These are phyloP conservation scores for Chondrilla cf. caribensis DNA, from an alignment of 37 sponge, comb jelly and placozoan species.

Conservation along the genomic window DNA sequence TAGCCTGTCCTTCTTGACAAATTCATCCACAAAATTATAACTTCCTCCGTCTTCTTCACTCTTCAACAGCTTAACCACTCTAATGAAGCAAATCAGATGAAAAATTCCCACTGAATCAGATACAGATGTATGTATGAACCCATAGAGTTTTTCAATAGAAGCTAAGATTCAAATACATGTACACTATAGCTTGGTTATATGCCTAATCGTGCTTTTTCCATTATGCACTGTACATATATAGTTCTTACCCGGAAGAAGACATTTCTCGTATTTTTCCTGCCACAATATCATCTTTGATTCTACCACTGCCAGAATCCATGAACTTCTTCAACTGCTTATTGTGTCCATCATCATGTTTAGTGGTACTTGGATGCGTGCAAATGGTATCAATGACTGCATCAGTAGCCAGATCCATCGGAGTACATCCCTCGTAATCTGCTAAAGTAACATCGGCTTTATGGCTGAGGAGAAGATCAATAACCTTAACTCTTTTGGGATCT, in stretches of 20 bases:
- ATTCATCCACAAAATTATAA: background rate
- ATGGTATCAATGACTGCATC: background rate
- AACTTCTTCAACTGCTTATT: conserved; percentile 4
- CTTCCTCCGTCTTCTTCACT: background rate
- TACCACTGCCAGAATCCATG: background rate
- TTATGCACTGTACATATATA: no score
- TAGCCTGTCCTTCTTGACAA: background rate
- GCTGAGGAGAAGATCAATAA: background rate
- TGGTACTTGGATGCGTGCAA: background rate
- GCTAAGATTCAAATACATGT: background rate
- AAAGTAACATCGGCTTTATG: background rate
- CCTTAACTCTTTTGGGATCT: no score
- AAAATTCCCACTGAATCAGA: no score
- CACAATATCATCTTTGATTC: background rate
- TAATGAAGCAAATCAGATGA: background rate
- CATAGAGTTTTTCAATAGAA: no score
- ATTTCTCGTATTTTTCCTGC: background rate
- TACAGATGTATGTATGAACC: no score
- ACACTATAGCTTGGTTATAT: background rate
- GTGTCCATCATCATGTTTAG: background rate
- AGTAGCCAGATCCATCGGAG: conserved; percentile 15
- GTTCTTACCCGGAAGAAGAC: background rate
- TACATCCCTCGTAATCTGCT: background rate
- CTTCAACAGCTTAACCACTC: background rate
- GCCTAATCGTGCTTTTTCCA: no score